phyloP scores from a whole-genome alignment of 2,113 vertebrate species.

The Catharus bicknelli region DNA sequence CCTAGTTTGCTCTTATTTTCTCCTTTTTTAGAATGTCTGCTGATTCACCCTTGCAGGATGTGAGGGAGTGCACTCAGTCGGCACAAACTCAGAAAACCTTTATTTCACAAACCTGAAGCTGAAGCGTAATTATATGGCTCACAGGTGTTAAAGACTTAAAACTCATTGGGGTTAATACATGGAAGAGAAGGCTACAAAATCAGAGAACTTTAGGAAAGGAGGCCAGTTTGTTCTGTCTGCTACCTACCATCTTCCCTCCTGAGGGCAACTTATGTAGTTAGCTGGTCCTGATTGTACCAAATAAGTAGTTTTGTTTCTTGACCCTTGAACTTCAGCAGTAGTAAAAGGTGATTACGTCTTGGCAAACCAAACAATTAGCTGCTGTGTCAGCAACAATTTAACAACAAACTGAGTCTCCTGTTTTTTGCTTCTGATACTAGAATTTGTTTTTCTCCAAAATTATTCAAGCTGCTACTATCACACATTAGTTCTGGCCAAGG shows the following conservation, averaged over 20 bases:
- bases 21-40: background rate
- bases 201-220: background rate
- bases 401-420: background rate
- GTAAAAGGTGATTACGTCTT: background rate
- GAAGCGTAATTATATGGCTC: background rate
- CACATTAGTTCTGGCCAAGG: background rate
- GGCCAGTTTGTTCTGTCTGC: background rate
- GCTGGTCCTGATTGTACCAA: background rate
- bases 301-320: background rate
- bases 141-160: background rate
- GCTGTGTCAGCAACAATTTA: background rate
- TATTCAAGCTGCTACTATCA: background rate
- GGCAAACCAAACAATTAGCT: background rate
- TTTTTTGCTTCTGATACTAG: background rate
- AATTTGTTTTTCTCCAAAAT: background rate
- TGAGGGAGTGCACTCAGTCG: background rate
- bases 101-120: background rate
- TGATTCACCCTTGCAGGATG: background rate
- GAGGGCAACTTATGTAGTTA: background rate
- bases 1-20: background rate
- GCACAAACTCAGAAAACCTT: background rate
- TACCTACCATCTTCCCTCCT: background rate
- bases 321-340: background rate
- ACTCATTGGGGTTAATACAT: background rate
- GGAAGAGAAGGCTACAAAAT: background rate